Conservation (phyloP, 2,113 vertebrate genomes). For the Copsychus sechellarum region DNA sequence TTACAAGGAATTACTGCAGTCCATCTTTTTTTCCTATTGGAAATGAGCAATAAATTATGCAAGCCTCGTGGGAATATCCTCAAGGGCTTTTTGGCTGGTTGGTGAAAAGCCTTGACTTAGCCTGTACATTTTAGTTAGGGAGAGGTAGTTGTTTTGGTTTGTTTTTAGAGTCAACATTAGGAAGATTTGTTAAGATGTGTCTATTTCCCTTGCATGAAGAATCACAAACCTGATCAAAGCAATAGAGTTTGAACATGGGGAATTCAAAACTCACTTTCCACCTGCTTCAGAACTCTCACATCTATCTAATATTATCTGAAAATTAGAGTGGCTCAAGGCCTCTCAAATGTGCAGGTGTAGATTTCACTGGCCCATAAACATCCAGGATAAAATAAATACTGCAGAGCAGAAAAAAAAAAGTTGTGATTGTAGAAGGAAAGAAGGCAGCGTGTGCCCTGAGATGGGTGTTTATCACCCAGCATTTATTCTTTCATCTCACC, state of each 20-base stretch:
- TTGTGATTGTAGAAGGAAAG: background rate
- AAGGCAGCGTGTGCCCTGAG: background rate
- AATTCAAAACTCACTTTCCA: background rate
- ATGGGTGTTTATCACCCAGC: background rate
- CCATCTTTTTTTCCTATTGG: background rate
- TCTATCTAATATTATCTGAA: background rate
- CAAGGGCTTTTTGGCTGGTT: background rate
- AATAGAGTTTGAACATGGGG: background rate
- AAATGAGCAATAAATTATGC: background rate
- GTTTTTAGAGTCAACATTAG: background rate
- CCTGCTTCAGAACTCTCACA: background rate
- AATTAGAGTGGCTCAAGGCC: conserved; percentile 21
- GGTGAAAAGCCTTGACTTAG: background rate
- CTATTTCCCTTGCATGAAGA: background rate
- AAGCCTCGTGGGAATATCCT: background rate
- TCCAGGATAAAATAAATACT: background rate
- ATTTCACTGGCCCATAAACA: conserved; percentile 9
- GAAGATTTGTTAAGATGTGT: background rate
- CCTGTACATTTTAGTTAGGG: background rate
- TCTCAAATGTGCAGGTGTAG: conserved; percentile 27
- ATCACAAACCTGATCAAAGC: background rate
- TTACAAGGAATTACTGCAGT: background rate
- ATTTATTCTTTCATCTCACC: background rate
- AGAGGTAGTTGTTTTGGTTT: background rate
- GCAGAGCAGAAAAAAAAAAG: background rate